Evolutionary conservation across 1,140 invertebrate species (phyloP), one percentile per base, ranked within the genome.

Genomic region (Chrysopa pallens): DNA sequence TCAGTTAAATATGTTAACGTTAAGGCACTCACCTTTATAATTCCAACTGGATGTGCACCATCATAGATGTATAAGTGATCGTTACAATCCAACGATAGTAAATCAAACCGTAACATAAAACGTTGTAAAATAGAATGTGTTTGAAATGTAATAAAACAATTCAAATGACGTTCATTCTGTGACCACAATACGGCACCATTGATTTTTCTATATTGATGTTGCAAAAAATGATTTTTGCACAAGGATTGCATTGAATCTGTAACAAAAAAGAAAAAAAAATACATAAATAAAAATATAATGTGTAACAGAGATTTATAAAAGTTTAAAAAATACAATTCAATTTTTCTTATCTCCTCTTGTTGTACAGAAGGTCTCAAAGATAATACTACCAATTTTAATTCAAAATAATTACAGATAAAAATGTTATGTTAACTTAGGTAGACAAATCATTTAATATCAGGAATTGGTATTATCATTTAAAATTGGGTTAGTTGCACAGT

Each of bases 1-100:
- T n/a, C n/a, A n/a, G n/a, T n/a, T n/a, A n/a, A n/a, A n/a, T n/a
- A n/a, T n/a, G n/a, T n/a, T n/a, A n/a, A n/a, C n/a, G 17, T 23
- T 2, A 23, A 23, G 17, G 5, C 17, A 49, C 58, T 60, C 63
- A 91, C 88, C 80, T 90, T 89, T 50, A 81, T 79, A 48, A 73
- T 78, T 35, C 82, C 82, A 27, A 84, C 84, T 28, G 82, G 81
- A 55, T 91, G 85, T 9, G 85, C 86, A 8, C 88, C 88, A 66
- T 93, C 89, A 57, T 85, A 93, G 52, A 93, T 87, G 54, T 78
- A 85, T 8, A 93, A 73, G 63, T 91, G 86, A 64, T 93, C 88
- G 56, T 92, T 90, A 68, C 88, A 93, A 66, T 92, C 89, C 42
- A 93, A 69, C 51, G 77, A 74, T 47, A 81, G 65, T 48, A 80